A percentile compares a stretch with the other conserved stretches of the same genome.
phyloP scores from a whole-genome alignment of 1,140 invertebrate genomes.

The Ceratina australensis region DNA sequence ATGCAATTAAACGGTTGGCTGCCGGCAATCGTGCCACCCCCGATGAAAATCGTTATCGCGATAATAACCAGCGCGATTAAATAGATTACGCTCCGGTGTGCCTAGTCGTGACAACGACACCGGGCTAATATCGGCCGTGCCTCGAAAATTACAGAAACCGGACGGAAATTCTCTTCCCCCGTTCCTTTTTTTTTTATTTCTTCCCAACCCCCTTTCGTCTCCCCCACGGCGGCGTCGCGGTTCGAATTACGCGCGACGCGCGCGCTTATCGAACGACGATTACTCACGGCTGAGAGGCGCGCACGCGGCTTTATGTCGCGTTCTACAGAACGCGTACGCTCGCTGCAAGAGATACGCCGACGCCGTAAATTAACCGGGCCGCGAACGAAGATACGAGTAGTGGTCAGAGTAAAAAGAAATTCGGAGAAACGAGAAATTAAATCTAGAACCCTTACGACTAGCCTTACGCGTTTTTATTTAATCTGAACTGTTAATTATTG shows the following conservation, averaged over 20 bases:
- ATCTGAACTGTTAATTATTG: no score
- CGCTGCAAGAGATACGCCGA: conserved; percentile 16
- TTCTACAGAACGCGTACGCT: neutral
- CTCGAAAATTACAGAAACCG: conserved; percentile 7
- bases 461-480: no score
- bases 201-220: no score
- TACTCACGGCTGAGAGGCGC: conserved; percentile 1
- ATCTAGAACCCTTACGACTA: neutral
- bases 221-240: neutral
- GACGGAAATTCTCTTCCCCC: neutral
- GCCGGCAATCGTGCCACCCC: conserved; percentile 14
- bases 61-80: conserved; percentile 23
- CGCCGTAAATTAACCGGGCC: conserved; percentile 20
- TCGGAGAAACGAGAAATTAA: neutral
- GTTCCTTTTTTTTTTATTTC: no score
- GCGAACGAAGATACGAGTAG: conserved; percentile 13
- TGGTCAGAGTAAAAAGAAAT: conserved; percentile 1
- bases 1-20: conserved; percentile 38
- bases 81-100: conserved; percentile 4
- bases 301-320: neutral
- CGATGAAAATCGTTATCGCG: conserved; percentile 41
- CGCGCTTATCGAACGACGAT: conserved; percentile 17
- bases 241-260: conserved; percentile 4
- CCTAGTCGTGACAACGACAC: neutral
- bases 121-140: neutral